Percentiles rank a stretch among this genome's conserved stretches.
These are phyloP conservation scores for Periophthalmus magnuspinnatus DNA, from an alignment of 2,797 vertebrate species.

Conservation along the genomic window DNA sequence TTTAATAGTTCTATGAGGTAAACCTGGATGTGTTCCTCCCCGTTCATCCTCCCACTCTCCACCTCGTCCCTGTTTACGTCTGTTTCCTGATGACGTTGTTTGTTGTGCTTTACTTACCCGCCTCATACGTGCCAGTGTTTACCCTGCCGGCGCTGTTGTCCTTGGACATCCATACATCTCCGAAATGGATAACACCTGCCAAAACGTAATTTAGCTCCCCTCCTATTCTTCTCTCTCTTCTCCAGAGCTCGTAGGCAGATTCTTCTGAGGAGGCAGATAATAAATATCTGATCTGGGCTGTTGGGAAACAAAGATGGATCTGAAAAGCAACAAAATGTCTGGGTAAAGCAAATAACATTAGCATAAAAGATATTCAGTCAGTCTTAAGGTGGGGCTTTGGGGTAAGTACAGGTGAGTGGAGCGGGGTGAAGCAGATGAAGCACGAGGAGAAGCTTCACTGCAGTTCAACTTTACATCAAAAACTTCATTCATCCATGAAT, in stretches of 20 bases:
- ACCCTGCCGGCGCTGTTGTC: slow-evolving; percentile 68
- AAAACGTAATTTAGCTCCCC: slow-evolving; percentile 63
- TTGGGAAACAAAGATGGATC: slow-evolving; percentile 31
- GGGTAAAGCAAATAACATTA: slow-evolving; percentile 8
- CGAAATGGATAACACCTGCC: slow-evolving; percentile 73
- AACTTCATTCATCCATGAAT: too few relatives aligned
- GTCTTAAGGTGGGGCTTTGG: neutral
- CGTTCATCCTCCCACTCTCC: neutral
- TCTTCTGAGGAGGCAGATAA: slow-evolving; percentile 49
- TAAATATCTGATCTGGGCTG: slow-evolving; percentile 48
- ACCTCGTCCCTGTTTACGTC: slow-evolving; percentile 27
- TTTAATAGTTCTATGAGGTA: neutral
- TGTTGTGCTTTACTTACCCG: slow-evolving; percentile 56
- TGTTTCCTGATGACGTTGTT: slow-evolving; percentile 15
- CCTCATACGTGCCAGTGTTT: slow-evolving; percentile 63
- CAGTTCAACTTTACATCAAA: neutral
- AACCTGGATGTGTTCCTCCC: neutral
- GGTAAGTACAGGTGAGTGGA: neutral
- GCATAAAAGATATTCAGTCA: neutral
- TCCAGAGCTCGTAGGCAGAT: slow-evolving; percentile 63
- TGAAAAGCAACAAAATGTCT: neutral
- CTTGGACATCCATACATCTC: slow-evolving; percentile 67
- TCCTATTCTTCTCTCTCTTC: slow-evolving; percentile 6
- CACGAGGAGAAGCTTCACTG: neutral
- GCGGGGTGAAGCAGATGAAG: neutral